Evolutionary conservation across 2,113 vertebrate species (phyloP), one percentile per base, ranked within the genome.

Genomic region (Peromyscus californicus): DNA sequence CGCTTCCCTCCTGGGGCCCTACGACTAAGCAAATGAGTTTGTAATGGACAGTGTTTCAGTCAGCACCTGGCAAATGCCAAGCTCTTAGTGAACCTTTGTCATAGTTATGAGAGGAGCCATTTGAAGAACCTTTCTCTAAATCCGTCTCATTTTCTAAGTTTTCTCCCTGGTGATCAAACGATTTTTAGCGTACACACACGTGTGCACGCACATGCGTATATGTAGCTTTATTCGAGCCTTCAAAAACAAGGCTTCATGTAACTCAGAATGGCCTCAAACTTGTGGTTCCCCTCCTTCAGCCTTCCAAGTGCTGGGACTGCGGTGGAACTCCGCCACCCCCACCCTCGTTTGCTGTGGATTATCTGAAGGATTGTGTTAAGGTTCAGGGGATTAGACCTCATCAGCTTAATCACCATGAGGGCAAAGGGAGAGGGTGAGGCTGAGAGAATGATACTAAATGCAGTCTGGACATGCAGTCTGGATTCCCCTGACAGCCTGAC

Each of bases 71-170:
- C 36, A 83, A 54, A 74, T 26, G 24, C 54, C 75, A 74, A 42
- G 22, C 51, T 80, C 84, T 67, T 69, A 88, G 67, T 80, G 91
- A 72, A 59, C 65, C 29, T 84, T 85, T 72, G 67, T 26, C 57
- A 24, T 54, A n/a, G 59, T 92, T 42, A 45, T 63, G 26, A 74
- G 16, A 74, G 76, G 15, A 79, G 15, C 45, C 74, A 72, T 10
- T 54, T 59, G 85, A 89, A 93, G 92, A 89, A 31, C 4, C n/a
- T 74, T 93, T 84, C 61, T 79, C 21, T 82, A 67, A 93, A 48
- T 39, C 74, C 65, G 29, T 39, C 57, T 90, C 70, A 42, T 89
- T 94, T 93, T 76, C 65, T 69, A 83, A 65, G 90, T 89, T 90
- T 78, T 67, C 21, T 88, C 33, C 33, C 9, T 78, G 33, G 67